phyloP scores from a whole-genome alignment of 2,113 vertebrate genomes.

The Romanogobio albipinnatus region DNA sequence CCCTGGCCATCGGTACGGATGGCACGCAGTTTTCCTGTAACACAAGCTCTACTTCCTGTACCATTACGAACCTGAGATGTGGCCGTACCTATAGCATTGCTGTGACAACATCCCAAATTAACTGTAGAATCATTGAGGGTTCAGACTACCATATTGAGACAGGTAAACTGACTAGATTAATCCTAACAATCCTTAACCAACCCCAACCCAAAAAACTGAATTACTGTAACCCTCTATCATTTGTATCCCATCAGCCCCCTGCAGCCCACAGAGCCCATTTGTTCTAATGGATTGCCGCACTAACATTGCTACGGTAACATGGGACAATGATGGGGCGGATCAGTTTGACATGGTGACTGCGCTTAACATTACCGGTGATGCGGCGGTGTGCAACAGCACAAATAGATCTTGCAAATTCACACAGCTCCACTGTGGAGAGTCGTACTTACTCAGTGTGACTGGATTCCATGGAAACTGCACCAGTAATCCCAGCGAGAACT shows the following conservation, averaged over 20 bases:
- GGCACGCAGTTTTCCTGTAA: conserved; percentile 60
- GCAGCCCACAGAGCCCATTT: conserved; percentile 61
- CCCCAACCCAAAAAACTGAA: neutral
- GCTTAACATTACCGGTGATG: conserved; percentile 55
- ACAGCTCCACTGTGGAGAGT: conserved; percentile 71
- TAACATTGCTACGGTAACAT: conserved; percentile 66
- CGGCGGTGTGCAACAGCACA: conserved; percentile 65
- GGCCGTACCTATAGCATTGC: conserved; percentile 73
- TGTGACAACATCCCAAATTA: conserved; percentile 61
- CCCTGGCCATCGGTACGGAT: conserved; percentile 69
- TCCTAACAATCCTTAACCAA: neutral
- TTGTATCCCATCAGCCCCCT: conserved; percentile 70
- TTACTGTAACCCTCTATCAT: neutral
- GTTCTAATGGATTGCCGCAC: conserved; percentile 69
- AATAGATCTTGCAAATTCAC: conserved; percentile 69
- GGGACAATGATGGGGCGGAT: conserved; percentile 67
- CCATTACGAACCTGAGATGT: conserved; percentile 69
- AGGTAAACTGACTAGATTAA: conserved; percentile 62
- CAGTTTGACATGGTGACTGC: conserved; percentile 68
- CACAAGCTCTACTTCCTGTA: conserved; percentile 64
- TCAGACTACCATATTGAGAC: conserved; percentile 72
- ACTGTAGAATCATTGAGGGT: conserved; percentile 65
- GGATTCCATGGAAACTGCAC: conserved; percentile 66
- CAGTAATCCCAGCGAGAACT: conserved; percentile 54
- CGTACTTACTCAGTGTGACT: conserved; percentile 67